Evolutionary conservation across 92 coral and sea anemone genomes (phyloP).

Genomic region (Muricea muricata): DNA sequence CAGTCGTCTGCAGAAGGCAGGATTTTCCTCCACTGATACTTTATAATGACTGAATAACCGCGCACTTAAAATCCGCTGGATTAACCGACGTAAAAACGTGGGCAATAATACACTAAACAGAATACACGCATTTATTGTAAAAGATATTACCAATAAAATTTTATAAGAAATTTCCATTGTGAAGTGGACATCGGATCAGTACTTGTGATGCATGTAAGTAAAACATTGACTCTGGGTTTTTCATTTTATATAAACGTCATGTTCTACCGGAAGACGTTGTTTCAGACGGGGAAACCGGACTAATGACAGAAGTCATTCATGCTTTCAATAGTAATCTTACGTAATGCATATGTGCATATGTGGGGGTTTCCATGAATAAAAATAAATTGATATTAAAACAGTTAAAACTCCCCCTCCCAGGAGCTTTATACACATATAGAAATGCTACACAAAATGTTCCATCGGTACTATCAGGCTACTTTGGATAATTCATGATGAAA

Average conservation of each 20-base stretch:
- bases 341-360: background rate
- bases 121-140: slow-evolving; percentile 84
- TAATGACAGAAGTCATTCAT: background rate
- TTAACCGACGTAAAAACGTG: slow-evolving; percentile 49
- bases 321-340: background rate
- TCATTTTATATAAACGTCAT: slow-evolving; percentile 1
- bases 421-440: too few relatives aligned
- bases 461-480: too few relatives aligned
- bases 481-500: too few relatives aligned
- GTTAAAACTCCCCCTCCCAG: too few relatives aligned
- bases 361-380: background rate
- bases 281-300: background rate
- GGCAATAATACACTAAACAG: slow-evolving; percentile 68
- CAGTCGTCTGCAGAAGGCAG: slow-evolving; percentile 69
- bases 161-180: slow-evolving; percentile 40
- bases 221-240: background rate
- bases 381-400: too few relatives aligned
- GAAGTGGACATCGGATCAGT: slow-evolving; percentile 31
- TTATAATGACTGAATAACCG: slow-evolving; percentile 41
- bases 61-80: slow-evolving; percentile 40
- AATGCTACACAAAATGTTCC: too few relatives aligned
- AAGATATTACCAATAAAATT: slow-evolving; percentile 53
- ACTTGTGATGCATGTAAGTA: slow-evolving; percentile 7
- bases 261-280: background rate
- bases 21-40: slow-evolving; percentile 41